Evolutionary conservation across 1,140 invertebrate species (phyloP).

Genomic region (Cotesia chilonis): DNA sequence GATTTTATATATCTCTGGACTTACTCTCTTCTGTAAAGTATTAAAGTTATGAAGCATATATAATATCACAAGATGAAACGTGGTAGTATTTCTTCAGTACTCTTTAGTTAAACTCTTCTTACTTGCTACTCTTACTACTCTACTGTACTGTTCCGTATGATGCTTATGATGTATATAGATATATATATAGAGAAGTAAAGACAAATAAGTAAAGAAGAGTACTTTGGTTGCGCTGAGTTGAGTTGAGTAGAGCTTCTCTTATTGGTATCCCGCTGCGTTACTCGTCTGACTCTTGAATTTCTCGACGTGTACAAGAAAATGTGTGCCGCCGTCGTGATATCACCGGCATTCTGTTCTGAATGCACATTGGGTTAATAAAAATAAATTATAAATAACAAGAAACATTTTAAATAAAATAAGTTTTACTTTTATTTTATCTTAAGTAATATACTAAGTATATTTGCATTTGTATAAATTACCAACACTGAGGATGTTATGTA

Average conservation of each 20-base stretch:
- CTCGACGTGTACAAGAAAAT: slow-evolving; percentile 24
- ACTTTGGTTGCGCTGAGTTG: too few relatives aligned
- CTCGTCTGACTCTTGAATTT: slow-evolving; percentile 29
- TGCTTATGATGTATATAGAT: too few relatives aligned
- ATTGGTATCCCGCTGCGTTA: slow-evolving; percentile 26
- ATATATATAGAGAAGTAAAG: too few relatives aligned
- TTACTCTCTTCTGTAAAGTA: background rate
- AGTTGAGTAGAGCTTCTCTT: slow-evolving; percentile 9
- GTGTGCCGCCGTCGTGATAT: slow-evolving; percentile 9
- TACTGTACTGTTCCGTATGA: too few relatives aligned
- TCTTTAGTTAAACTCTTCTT: slow-evolving; percentile 3
- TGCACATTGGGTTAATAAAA: too few relatives aligned
- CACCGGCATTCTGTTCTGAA: background rate
- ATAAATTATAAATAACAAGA: too few relatives aligned
- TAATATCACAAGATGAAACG: slow-evolving; percentile 16
- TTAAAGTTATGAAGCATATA: background rate
- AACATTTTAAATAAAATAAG: too few relatives aligned
- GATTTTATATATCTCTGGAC: slow-evolving; percentile 16
- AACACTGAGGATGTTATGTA: too few relatives aligned
- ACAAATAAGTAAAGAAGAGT: too few relatives aligned
- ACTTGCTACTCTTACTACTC: background rate
- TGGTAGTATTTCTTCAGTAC: slow-evolving; percentile 11
- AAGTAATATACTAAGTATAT: too few relatives aligned
- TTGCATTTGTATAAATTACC: too few relatives aligned
- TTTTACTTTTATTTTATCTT: too few relatives aligned